Percentiles rank a stretch among this genome's conserved stretches.
These are phyloP conservation scores for Phortica magna DNA, from an alignment of 2,888 invertebrate species.

Conservation along the genomic window DNA sequence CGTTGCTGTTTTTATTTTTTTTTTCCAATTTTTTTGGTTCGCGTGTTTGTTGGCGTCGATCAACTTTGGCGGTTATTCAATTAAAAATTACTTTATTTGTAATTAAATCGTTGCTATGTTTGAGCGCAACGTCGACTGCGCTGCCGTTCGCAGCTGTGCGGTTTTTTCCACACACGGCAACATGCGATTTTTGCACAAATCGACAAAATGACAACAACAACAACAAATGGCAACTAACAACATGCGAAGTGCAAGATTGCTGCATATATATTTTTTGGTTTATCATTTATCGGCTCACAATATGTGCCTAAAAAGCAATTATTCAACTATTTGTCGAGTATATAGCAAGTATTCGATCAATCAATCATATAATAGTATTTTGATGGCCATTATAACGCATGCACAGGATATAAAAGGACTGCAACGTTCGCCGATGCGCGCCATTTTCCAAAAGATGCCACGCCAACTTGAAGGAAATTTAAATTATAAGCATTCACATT, in stretches of 20 bases:
- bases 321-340: background rate
- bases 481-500: background rate
- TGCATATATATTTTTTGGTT: too few species aligned
- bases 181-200: conserved; percentile 9
- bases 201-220: background rate
- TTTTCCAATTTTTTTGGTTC: background rate
- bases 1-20: background rate
- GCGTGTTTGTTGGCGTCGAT: conserved; percentile 46
- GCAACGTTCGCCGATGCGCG: conserved; percentile 35
- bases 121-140: conserved; percentile 11
- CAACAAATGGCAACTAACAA: background rate
- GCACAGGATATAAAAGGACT: conserved; percentile 38
- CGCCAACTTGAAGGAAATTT: conserved; percentile 26
- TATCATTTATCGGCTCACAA: background rate
- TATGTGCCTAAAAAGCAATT: too few species aligned
- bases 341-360: background rate
- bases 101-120: conserved; percentile 71
- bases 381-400: conserved; percentile 31
- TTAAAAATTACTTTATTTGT: conserved; percentile 76
- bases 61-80: conserved; percentile 74
- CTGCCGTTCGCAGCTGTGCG: conserved; percentile 47
- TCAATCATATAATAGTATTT: conserved; percentile 13
- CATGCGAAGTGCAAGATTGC: background rate
- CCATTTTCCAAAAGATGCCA: conserved; percentile 40
- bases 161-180: conserved; percentile 20